A percentile compares a stretch with the other conserved stretches of the same genome.
Conservation (phyloP, 2,797 vertebrate species). For the Cygnus olor region DNA sequence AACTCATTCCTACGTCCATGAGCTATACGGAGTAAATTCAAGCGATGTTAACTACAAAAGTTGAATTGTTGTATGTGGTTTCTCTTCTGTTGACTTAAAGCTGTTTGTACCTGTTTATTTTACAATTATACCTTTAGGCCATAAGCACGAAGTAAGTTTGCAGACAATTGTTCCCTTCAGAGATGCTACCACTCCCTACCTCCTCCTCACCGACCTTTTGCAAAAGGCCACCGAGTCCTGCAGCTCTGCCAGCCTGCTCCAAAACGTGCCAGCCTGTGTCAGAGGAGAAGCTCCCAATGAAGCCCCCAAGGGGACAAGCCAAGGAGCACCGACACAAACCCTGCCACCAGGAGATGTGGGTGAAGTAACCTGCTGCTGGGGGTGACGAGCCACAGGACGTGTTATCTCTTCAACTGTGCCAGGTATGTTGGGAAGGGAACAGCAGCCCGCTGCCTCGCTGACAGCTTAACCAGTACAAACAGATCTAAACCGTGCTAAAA, state of each 20-base stretch:
- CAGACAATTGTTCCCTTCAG: neutral
- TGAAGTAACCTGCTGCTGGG: neutral
- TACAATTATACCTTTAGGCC: neutral
- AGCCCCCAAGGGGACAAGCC: neutral
- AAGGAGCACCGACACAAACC: neutral
- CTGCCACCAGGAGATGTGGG: neutral
- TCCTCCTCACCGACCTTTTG: neutral
- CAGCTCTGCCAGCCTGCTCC: neutral
- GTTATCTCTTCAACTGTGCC: neutral
- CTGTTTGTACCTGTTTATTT: neutral
- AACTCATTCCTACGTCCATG: neutral
- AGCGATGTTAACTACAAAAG: neutral
- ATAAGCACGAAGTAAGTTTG: neutral
- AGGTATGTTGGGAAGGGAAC: neutral
- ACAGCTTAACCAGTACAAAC: neutral
- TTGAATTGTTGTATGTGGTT: neutral
- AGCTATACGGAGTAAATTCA: neutral
- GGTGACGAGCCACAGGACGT: fast-evolving
- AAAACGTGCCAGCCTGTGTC: fast-evolving
- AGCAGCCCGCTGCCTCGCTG: neutral
- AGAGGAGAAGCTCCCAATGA: neutral
- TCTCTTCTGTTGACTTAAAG: neutral
- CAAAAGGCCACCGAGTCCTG: neutral
- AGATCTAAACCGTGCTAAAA: neutral
- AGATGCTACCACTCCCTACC: neutral